Conservation (phyloP, 2,888 invertebrate species). For the Dryomyza anilis region DNA sequence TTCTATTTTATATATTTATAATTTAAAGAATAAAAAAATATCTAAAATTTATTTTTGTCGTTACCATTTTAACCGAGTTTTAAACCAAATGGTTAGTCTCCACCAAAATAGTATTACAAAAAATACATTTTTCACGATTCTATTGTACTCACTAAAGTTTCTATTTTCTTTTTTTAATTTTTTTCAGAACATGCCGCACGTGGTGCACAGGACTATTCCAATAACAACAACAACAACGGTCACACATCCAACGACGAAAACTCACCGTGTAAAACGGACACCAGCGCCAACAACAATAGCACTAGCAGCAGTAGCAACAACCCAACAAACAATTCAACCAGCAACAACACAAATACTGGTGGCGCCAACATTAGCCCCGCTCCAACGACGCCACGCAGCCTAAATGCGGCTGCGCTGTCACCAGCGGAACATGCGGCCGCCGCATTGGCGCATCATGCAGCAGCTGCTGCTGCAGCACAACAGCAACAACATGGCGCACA, state of each 20-base stretch:
- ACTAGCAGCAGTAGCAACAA: constrained; percentile 1
- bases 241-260: constrained; percentile 44
- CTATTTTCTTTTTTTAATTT: constrained; percentile 8
- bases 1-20: no score
- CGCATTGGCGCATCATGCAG: constrained; percentile 48
- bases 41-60: no score
- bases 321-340: constrained; percentile 25
- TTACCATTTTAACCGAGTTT: no score
- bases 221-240: constrained; percentile 43
- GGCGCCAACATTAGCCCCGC: constrained; percentile 35
- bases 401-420: constrained; percentile 40
- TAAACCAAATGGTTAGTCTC: background rate
- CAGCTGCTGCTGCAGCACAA: constrained; percentile 49
- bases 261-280: constrained; percentile 49
- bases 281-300: constrained; percentile 30
- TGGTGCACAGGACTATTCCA: constrained; percentile 49
- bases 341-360: constrained; percentile 37
- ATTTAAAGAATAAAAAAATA: no score
- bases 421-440: constrained; percentile 52
- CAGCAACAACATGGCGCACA: constrained; percentile 39
- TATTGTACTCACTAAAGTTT: background rate
- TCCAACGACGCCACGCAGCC: no score
- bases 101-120: background rate
- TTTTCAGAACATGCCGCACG: constrained; percentile 50
- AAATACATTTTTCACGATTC: background rate